These are phyloP conservation scores for Leptopilina drosophilae DNA, from an alignment of 2,888 invertebrate species.

Conservation along the genomic window DNA sequence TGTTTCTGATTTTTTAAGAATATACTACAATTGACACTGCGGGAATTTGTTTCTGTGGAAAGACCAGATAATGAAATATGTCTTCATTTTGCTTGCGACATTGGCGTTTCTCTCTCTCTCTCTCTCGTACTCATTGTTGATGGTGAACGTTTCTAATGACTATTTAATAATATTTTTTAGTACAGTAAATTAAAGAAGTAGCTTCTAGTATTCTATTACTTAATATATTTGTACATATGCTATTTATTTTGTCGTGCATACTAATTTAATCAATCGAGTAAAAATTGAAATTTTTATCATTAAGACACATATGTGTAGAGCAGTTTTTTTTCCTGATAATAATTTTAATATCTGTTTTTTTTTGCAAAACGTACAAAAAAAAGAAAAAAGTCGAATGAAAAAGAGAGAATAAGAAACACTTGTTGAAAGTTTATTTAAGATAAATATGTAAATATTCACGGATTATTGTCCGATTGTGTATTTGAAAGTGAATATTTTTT, in stretches of 20 bases:
- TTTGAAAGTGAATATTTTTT: background rate
- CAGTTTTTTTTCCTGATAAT: no score
- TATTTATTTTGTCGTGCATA: no score
- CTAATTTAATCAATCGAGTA: no score
- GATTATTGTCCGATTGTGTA: slow-evolving; percentile 1
- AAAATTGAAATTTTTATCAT: no score
- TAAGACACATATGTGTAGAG: no score
- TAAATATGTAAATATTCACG: slow-evolving; percentile 10
- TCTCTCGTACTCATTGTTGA: no score
- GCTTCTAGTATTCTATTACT: no score
- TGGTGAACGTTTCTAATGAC: background rate
- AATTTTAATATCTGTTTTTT: background rate
- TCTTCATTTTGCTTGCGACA: slow-evolving; percentile 2
- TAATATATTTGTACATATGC: no score
- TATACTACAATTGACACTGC: slow-evolving; percentile 23
- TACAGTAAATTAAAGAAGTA: no score
- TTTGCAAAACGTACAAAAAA: background rate
- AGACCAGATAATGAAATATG: background rate
- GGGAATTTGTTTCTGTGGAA: slow-evolving; percentile 19
- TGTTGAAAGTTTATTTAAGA: slow-evolving; percentile 10
- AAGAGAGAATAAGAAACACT: background rate
- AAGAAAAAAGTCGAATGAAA: background rate
- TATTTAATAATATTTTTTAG: background rate
- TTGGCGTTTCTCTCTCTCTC: background rate
- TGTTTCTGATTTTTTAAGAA: background rate